Evolutionary conservation across 1,140 invertebrate genomes (phyloP).

Genomic region (Ostrea denselamellosa): DNA sequence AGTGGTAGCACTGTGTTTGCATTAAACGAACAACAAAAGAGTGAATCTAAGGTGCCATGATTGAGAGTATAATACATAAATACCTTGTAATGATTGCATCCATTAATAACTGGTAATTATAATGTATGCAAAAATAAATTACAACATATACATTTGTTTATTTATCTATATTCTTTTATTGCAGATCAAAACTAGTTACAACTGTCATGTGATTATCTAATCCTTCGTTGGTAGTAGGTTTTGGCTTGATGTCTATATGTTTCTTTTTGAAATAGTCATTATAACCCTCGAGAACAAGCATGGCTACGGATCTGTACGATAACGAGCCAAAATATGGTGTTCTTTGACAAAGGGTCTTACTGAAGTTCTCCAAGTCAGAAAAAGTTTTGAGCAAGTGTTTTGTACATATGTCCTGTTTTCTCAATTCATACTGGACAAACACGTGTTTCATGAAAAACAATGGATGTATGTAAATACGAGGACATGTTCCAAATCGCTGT

Average conservation of each 20-base stretch:
- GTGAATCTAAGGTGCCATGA: neutral
- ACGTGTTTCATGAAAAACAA: conserved; percentile 30
- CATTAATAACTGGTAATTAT: neutral
- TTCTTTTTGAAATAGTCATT: neutral
- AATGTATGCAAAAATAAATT: neutral
- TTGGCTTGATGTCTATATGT: neutral
- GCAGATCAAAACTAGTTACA: conserved; percentile 30
- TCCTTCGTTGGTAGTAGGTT: neutral
- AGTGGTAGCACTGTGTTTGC: conserved; percentile 46
- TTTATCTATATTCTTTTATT: neutral
- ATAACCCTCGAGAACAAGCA: conserved; percentile 37
- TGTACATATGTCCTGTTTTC: neutral
- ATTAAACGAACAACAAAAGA: neutral
- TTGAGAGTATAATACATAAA: neutral
- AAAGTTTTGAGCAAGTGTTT: neutral
- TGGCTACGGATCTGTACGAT: conserved; percentile 41
- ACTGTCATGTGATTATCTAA: conserved; percentile 24
- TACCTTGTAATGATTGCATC: neutral
- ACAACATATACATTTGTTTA: neutral
- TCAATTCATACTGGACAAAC: conserved; percentile 5
- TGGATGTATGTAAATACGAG: conserved; percentile 39
- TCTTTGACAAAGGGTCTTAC: neutral
- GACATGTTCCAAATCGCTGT: conserved; percentile 21
- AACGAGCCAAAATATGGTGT: conserved; percentile 44
- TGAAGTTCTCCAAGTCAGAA: neutral